These are phyloP conservation scores for Gobius niger DNA, from an alignment of 2,113 vertebrate species.

Conservation along the genomic window DNA sequence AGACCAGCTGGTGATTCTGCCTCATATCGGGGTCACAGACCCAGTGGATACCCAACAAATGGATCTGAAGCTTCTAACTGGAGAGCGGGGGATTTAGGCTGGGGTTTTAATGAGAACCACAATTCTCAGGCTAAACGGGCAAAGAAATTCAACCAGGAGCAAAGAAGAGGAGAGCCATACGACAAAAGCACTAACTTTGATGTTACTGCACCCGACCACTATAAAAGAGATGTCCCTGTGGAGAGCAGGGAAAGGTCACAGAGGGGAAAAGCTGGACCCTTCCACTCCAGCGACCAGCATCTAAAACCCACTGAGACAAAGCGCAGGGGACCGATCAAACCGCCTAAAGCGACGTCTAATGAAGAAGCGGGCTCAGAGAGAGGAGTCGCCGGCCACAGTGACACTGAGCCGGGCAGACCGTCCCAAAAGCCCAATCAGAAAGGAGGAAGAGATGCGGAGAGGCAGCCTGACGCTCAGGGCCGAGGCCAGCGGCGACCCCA, in stretches of 20 bases:
- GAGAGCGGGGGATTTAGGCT: conserved; percentile 33
- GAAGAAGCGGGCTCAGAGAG: conserved; percentile 71
- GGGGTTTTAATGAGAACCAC: conserved; percentile 31
- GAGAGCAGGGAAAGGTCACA: conserved; percentile 38
- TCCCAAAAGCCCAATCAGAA: conserved; percentile 37
- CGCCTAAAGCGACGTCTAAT: conserved; percentile 52
- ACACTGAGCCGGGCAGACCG: neutral
- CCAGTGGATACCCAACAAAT: conserved; percentile 22
- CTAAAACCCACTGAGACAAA: conserved; percentile 70
- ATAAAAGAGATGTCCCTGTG: conserved; percentile 19
- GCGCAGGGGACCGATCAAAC: conserved; percentile 76
- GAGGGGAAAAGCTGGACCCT: conserved; percentile 43
- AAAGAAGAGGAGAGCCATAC: conserved; percentile 38
- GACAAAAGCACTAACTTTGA: conserved; percentile 21
- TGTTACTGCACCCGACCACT: conserved; percentile 13
- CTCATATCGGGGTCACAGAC: conserved; percentile 11
- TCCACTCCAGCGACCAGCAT: conserved; percentile 55
- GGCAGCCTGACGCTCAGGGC: conserved; percentile 69
- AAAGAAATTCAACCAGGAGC: conserved; percentile 57
- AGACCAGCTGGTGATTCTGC: conserved; percentile 69
- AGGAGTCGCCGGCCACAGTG: conserved; percentile 39
- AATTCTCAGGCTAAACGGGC: conserved; percentile 50
- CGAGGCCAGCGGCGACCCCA: conserved; percentile 72
- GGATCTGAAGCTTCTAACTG: conserved; percentile 56
- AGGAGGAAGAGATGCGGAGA: conserved; percentile 62